These are phyloP conservation scores for Sebastiscus tertius DNA, from an alignment of 2,797 vertebrate genomes.

Conservation along the genomic window DNA sequence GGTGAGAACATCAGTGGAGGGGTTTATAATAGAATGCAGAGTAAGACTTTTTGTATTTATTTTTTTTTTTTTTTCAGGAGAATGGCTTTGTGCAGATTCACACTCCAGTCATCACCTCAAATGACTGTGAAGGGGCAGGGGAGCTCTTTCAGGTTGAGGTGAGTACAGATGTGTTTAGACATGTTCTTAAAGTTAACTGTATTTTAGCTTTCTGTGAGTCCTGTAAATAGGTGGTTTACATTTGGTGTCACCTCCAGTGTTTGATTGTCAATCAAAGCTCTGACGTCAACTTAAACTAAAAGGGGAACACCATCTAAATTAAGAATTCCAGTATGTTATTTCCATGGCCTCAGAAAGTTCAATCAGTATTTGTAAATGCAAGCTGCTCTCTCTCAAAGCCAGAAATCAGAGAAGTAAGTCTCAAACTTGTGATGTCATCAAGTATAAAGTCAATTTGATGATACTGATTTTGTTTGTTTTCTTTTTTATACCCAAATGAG, in stretches of 20 bases:
- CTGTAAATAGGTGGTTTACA: neutral
- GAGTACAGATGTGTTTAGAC: slow-evolving; percentile 42
- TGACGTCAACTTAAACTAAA: neutral
- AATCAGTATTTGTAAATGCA: too few relatives aligned
- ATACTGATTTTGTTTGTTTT: too few relatives aligned
- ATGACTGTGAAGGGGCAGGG: slow-evolving; percentile 97
- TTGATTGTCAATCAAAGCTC: neutral
- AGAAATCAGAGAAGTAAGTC: too few relatives aligned
- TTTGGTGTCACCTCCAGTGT: neutral
- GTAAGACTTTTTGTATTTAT: neutral
- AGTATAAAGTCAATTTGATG: too few relatives aligned
- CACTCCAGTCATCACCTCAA: slow-evolving; percentile 95
- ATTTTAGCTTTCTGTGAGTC: neutral
- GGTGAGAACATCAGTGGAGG: slow-evolving; percentile 76
- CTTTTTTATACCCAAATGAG: too few relatives aligned
- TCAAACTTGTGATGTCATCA: too few relatives aligned
- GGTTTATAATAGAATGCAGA: neutral
- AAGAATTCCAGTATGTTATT: too few relatives aligned
- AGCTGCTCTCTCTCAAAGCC: too few relatives aligned
- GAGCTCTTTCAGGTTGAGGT: slow-evolving; percentile 93
- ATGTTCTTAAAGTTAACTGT: neutral
- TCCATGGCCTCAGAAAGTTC: too few relatives aligned
- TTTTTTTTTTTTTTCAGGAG: slow-evolving; percentile 76
- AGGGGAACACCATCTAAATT: too few relatives aligned
- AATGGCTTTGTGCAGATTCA: slow-evolving; percentile 92